Conservation (phyloP, 2,888 invertebrate species). For the Ormyrus thymus region DNA sequence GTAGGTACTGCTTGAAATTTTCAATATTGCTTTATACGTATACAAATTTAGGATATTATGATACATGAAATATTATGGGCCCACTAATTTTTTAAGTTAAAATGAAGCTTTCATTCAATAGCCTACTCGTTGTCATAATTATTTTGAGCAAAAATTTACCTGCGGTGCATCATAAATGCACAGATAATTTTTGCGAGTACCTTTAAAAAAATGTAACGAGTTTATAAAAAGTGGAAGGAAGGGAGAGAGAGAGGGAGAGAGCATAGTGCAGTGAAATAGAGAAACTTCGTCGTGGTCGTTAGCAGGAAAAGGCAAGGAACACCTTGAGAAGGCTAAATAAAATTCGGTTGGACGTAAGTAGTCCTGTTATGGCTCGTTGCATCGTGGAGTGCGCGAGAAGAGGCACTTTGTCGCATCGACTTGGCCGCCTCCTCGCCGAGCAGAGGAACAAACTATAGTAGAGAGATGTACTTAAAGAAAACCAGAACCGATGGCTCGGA, state of each 20-base stretch:
- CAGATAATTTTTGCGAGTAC: constrained; percentile 6
- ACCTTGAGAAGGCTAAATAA: constrained; percentile 2
- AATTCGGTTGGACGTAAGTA: constrained; percentile 52
- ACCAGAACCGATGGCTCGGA: constrained; percentile 50
- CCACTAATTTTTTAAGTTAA: too few species aligned
- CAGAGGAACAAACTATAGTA: constrained; percentile 5
- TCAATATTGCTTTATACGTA: too few species aligned
- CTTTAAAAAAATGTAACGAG: constrained; percentile 34
- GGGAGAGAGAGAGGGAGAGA: not conserved
- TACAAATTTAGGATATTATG: too few species aligned
- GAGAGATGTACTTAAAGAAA: constrained; percentile 53
- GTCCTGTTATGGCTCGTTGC: constrained; percentile 52
- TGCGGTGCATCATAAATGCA: not conserved
- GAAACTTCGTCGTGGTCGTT: not conserved
- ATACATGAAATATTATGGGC: too few species aligned
- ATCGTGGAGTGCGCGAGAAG: constrained; percentile 41
- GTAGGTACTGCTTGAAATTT: too few species aligned
- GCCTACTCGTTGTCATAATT: not conserved
- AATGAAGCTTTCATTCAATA: not conserved
- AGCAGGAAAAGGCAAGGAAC: not conserved
- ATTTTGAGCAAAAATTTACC: constrained; percentile 15
- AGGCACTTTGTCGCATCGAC: constrained; percentile 58
- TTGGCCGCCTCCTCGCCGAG: constrained; percentile 55
- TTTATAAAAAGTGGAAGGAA: constrained; percentile 5
- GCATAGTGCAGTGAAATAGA: constrained; percentile 15